Evolutionary conservation across 2,113 vertebrate species (phyloP).

Genomic region (Maccullochella peelii): DNA sequence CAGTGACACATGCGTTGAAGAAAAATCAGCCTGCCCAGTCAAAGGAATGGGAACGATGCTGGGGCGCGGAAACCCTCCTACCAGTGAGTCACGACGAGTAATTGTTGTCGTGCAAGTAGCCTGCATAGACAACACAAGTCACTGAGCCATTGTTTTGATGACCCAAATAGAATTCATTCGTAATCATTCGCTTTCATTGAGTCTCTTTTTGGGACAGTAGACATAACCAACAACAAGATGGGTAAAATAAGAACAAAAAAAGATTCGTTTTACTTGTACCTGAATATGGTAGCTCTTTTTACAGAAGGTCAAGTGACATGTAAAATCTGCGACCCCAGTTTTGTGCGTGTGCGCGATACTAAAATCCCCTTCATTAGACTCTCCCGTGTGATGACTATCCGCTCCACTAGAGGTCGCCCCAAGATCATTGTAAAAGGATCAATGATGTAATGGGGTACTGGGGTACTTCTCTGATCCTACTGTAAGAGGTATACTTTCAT

Average conservation of each 20-base stretch:
- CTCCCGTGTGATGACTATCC: not conserved
- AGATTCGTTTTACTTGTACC: not conserved
- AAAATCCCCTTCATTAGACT: not conserved
- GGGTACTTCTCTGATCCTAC: not conserved
- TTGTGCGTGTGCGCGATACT: not conserved
- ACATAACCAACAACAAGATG: not conserved
- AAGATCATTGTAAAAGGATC: not conserved
- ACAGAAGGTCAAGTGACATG: not conserved
- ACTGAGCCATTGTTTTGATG: not conserved
- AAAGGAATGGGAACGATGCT: slow-evolving; percentile 65
- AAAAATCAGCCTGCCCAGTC: slow-evolving; percentile 30
- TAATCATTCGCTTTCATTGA: not conserved
- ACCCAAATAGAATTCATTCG: not conserved
- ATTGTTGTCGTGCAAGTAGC: slow-evolving; percentile 41
- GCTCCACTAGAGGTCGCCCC: slow-evolving; percentile 55
- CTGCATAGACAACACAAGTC: not conserved
- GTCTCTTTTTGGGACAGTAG: not conserved
- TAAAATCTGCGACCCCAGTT: not conserved
- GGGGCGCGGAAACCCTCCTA: slow-evolving; percentile 26
- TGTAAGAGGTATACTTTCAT: not conserved
- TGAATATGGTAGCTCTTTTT: not conserved
- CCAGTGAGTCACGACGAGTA: slow-evolving; percentile 61
- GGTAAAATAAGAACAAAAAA: not conserved
- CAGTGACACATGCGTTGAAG: slow-evolving; percentile 33
- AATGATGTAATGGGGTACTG: not conserved